Conservation (phyloP, 2,888 invertebrate genomes). For the Copidosoma aretas region DNA sequence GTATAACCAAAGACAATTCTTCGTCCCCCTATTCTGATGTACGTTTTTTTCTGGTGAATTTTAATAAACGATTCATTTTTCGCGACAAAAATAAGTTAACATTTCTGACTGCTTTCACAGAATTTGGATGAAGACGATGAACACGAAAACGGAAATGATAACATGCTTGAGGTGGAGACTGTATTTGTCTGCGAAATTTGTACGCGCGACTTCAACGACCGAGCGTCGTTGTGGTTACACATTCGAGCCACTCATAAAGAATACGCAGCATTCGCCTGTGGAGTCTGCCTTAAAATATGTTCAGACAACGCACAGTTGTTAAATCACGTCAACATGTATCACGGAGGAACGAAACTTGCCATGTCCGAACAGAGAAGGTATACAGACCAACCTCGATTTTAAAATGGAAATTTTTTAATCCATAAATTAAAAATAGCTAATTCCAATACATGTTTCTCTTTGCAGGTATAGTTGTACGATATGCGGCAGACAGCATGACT, state of each 20-base stretch:
- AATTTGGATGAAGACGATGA: conserved; percentile 53
- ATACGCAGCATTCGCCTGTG: conserved; percentile 66
- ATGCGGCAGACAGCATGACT: conserved; percentile 67
- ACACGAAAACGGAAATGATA: conserved; percentile 53
- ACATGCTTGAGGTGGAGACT: conserved; percentile 62
- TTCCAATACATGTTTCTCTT: neutral
- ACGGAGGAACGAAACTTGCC: conserved; percentile 59
- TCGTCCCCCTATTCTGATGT: conserved; percentile 47
- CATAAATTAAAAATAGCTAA: neutral
- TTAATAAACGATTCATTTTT: neutral
- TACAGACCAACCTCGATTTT: neutral
- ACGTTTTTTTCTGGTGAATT: conserved; percentile 14
- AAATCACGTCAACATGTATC: conserved; percentile 65
- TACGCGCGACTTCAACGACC: conserved; percentile 63
- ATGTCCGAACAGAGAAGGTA: conserved; percentile 61
- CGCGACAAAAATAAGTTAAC: neutral
- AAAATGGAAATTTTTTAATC: neutral
- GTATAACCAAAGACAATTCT: conserved; percentile 50
- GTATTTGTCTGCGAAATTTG: conserved; percentile 64
- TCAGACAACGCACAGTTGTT: conserved; percentile 63
- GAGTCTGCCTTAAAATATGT: conserved; percentile 66
- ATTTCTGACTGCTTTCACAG: conserved; percentile 18
- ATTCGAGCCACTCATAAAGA: conserved; percentile 66
- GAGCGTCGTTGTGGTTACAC: conserved; percentile 66
- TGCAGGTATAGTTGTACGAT: conserved; percentile 63